Conservation (phyloP, 35 echinoderm and acorn worm species). For the Apostichopus parvimensis region DNA sequence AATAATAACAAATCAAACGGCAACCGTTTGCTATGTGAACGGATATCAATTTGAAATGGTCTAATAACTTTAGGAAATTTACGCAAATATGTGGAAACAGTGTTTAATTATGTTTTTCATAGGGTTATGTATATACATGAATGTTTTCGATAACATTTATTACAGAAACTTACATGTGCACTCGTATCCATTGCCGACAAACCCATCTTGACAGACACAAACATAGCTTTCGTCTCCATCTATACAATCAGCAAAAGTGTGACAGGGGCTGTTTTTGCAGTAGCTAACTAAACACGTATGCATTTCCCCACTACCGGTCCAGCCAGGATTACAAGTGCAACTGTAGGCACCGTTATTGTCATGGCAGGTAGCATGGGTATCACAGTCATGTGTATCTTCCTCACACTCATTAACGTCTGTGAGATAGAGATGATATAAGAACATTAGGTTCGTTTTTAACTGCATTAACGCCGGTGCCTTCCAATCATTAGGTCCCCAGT, state of each 20-base stretch:
- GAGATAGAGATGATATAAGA: no score
- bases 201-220: conserved; percentile 7
- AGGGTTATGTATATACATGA: no score
- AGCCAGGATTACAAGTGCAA: conserved; percentile 34
- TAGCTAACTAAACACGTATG: background rate
- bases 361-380: conserved; percentile 18
- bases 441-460: no score
- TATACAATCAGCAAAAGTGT: conserved; percentile 14
- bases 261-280: conserved; percentile 10
- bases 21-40: no score
- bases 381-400: background rate
- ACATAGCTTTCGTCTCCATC: background rate
- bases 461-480: no score
- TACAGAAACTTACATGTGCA: conserved; percentile 2
- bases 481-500: no score
- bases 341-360: conserved; percentile 18
- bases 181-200: conserved; percentile 7
- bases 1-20: no score
- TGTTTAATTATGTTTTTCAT: no score
- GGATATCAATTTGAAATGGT: no score
- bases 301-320: conserved; percentile 39
- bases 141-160: no score
- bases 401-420: conserved; percentile 48
- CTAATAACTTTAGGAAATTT: no score
- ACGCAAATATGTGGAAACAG: no score